Evolutionary conservation across 2,113 vertebrate genomes (phyloP), one percentile per base, ranked within the genome.

Genomic region (Trichomycterus rosablanca): DNA sequence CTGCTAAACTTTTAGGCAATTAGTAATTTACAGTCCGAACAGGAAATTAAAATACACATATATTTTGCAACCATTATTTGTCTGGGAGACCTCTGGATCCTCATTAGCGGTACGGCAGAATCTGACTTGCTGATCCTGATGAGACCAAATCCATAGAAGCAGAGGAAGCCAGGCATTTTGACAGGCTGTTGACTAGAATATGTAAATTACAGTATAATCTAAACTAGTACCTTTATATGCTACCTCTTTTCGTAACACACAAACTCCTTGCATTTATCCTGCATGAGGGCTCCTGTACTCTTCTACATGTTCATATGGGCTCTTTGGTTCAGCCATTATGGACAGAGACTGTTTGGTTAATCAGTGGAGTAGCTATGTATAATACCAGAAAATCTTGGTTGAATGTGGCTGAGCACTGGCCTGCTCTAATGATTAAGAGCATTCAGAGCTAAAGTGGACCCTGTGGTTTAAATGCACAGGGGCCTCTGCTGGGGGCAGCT

Each of bases 11-110:
- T 74, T 76, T 63, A 74, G 79, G 63, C 74, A 83, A 85, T 84
- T 80, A 81, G 59, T 58, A 62, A 80, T 81, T 83, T 76, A 81
- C 64, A 78, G 77, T 78, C 74, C 30, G 76, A 37, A 40, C 68
- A 81, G 85, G 82, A 87, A 87, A 87, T 85, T 81, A 74, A 85
- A 84, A 85, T 81, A 83, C 78, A 78, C 19, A 76, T 81, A 80
- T 54, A 61, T 75, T 83, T 85, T 82, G 72, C 23, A 40, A 35
- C 73, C 74, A 63, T 67, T 67, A 58, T 46, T 66, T 59, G 44
- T 18, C 30, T 35, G 23, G 39, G 28, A 46, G 44, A 61, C 20
- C 54, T 54, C 62, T 49, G 55, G 34, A 59, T 37, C 23, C 63
- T 53, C 49, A 64, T 46, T 30, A 40, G n/a, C 22, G 30, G 37